phyloP scores from a whole-genome alignment of 2,113 vertebrate species.

The Ophiodon elongatus region DNA sequence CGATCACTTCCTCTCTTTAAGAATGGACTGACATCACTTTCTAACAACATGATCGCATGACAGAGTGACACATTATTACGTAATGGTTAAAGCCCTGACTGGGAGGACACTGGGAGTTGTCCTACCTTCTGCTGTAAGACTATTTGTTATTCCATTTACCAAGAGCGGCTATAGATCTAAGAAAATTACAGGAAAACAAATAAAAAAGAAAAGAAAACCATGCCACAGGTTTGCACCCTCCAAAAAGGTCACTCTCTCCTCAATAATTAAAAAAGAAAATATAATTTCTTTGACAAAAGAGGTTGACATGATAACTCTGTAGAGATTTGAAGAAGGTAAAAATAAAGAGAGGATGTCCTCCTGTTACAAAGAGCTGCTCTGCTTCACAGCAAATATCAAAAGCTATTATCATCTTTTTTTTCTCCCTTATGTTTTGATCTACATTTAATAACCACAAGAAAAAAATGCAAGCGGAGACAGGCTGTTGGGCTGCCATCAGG shows the following conservation, averaged over 20 bases:
- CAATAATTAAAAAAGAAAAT: slow-evolving; percentile 10
- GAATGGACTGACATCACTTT: slow-evolving; percentile 77
- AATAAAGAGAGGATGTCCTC: slow-evolving; percentile 34
- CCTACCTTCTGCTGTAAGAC: background rate
- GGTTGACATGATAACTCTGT: slow-evolving; percentile 45
- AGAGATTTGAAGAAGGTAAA: slow-evolving; percentile 46
- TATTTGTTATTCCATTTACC: background rate
- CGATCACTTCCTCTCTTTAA: slow-evolving; percentile 74
- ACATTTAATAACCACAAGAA: slow-evolving; percentile 65
- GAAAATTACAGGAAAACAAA: background rate
- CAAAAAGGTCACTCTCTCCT: slow-evolving; percentile 2
- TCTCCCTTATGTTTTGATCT: slow-evolving; percentile 75
- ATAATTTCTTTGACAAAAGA: slow-evolving; percentile 46
- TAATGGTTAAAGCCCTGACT: slow-evolving; percentile 51
- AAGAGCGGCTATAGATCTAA: background rate
- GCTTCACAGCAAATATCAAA: slow-evolving; percentile 68
- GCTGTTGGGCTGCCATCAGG: slow-evolving; percentile 47
- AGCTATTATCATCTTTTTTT: slow-evolving; percentile 63
- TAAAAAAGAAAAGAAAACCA: slow-evolving; percentile 6
- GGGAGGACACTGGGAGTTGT: slow-evolving; percentile 53
- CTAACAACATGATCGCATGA: slow-evolving; percentile 54
- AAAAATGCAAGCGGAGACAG: slow-evolving; percentile 43
- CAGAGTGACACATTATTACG: slow-evolving; percentile 61
- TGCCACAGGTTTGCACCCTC: slow-evolving; percentile 35
- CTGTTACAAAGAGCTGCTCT: slow-evolving; percentile 46